A percentile compares a stretch with the other conserved stretches of the same genome.
Conservation (phyloP, 2,113 vertebrate species). For the Prinia subflava region DNA sequence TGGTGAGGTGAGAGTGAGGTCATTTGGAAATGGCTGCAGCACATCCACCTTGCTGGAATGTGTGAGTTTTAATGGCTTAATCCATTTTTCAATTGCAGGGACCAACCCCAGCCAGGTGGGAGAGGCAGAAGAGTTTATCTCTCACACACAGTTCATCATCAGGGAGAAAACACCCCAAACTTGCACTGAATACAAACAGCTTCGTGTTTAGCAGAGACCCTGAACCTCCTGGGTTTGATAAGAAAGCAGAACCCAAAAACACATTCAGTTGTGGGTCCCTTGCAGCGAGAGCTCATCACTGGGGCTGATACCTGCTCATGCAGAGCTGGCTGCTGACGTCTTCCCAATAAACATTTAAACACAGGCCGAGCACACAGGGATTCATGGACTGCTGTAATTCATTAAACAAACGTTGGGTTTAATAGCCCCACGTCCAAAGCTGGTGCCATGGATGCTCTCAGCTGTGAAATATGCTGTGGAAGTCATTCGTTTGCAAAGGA, state of each 20-base stretch:
- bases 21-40: not conserved
- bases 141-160: not conserved
- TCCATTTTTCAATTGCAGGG: not conserved
- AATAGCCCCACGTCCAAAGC: conserved; percentile 29
- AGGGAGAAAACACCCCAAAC: not conserved
- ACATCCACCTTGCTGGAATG: rapidly evolving
- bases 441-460: conserved; percentile 35
- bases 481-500: conserved; percentile 14
- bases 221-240: not conserved
- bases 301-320: conserved; percentile 32
- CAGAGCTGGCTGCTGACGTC: conserved; percentile 18
- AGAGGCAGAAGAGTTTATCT: not conserved
- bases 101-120: not conserved
- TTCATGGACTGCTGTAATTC: conserved; percentile 49
- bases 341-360: conserved; percentile 20
- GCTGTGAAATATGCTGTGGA: conserved; percentile 50
- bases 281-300: not conserved
- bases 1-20: not conserved
- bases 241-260: not conserved
- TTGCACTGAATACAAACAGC: not conserved
- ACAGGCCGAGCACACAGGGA: not conserved
- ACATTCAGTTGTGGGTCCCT: not conserved
- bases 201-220: not conserved
- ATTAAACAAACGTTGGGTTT: conserved; percentile 57
- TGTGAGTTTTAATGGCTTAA: not conserved